Percentiles rank a stretch among this genome's conserved stretches.
Evolutionary conservation across 2,888 invertebrate genomes (phyloP).

Genomic region (Papilio elwesi): DNA sequence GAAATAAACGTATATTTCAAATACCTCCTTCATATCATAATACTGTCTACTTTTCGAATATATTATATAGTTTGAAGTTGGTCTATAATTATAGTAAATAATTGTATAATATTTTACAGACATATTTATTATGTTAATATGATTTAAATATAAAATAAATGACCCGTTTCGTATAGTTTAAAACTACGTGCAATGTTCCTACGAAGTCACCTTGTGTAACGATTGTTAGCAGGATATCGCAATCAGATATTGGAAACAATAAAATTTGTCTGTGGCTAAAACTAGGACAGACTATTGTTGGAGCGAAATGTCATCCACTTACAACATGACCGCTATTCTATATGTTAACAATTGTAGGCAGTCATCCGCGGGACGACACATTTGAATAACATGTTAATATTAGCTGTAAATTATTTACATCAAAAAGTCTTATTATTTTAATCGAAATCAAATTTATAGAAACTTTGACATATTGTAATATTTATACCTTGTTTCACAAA

Average conservation of each 20-base stretch:
- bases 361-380: slow-evolving; percentile 5
- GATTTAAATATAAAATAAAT: no score
- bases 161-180: no score
- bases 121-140: no score
- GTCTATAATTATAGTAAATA: neutral
- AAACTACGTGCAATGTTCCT: neutral
- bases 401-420: neutral
- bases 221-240: slow-evolving; percentile 44
- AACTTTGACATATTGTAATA: no score
- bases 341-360: neutral
- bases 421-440: no score
- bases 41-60: slow-evolving; percentile 5
- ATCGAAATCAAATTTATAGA: no score
- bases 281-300: slow-evolving; percentile 46
- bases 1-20: slow-evolving; percentile 45
- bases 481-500: no score
- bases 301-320: slow-evolving; percentile 41
- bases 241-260: slow-evolving; percentile 53
- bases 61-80: slow-evolving; percentile 42
- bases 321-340: slow-evolving; percentile 17
- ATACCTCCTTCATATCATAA: slow-evolving; percentile 51
- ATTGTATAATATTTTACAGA: neutral
- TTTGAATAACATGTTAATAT: neutral
- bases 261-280: slow-evolving; percentile 48
- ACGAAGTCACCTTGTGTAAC: slow-evolving; percentile 32